phyloP scores from a whole-genome alignment of 2,113 vertebrate genomes.

The Prionailurus bengalensis region DNA sequence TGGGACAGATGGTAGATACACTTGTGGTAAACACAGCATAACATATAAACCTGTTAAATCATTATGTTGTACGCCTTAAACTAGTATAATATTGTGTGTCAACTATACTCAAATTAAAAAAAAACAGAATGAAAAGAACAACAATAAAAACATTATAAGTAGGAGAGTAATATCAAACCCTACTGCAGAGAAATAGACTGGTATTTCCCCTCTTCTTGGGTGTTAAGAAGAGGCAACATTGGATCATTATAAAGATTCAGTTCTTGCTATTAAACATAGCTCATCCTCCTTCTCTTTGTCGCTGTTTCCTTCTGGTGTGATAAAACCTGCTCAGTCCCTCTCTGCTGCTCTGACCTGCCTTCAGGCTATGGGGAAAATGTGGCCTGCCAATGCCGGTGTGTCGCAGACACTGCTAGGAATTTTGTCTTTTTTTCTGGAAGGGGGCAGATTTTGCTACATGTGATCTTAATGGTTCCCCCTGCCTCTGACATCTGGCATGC shows the following conservation, averaged over 20 bases:
- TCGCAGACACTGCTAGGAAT: accelerated
- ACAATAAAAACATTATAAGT: background rate
- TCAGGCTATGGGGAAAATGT: accelerated
- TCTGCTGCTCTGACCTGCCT: background rate
- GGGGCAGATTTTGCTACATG: background rate
- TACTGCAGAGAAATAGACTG: background rate
- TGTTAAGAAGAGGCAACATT: background rate
- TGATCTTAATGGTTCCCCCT: background rate
- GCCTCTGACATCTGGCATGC: accelerated
- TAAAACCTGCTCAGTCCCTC: accelerated
- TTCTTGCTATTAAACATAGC: accelerated
- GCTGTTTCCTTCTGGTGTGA: background rate
- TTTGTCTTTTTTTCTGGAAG: background rate
- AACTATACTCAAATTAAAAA: background rate
- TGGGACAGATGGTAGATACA: background rate
- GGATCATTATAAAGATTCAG: background rate
- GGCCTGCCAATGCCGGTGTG: accelerated
- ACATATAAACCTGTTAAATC: background rate
- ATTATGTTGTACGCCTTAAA: background rate
- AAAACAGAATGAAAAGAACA: slow-evolving; percentile 38
- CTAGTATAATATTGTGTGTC: background rate
- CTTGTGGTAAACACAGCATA: background rate
- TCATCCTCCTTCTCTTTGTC: accelerated
- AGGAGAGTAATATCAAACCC: background rate
- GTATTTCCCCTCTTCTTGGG: background rate